These are phyloP conservation scores for Ivindomyrus marchei DNA, from an alignment of 2,113 vertebrate species.

Conservation along the genomic window DNA sequence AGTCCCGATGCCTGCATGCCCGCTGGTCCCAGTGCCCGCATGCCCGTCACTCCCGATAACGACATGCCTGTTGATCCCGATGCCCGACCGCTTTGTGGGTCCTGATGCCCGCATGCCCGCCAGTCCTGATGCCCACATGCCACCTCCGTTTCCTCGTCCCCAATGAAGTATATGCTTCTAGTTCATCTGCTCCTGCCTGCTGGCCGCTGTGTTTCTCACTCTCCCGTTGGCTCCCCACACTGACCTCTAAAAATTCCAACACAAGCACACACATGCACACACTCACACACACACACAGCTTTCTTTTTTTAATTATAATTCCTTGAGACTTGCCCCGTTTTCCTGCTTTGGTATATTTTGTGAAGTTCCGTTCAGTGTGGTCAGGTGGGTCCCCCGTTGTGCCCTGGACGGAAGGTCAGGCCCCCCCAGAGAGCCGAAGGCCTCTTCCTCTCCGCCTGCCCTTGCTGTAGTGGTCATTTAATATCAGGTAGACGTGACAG, in stretches of 20 bases:
- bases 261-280: not conserved
- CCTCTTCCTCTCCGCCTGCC: not conserved
- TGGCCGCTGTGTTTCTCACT: not conserved
- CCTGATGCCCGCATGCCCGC: not conserved
- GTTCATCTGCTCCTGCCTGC: not conserved
- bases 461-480: not conserved
- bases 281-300: not conserved
- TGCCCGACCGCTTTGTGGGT: not conserved
- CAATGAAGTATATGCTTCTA: not conserved
- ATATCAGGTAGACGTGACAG: not conserved
- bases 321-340: not conserved
- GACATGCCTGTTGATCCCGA: too few relatives aligned
- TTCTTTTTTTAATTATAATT: not conserved
- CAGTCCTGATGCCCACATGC: not conserved
- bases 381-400: not conserved
- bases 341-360: not conserved
- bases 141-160: not conserved
- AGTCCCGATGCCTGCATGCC: not conserved
- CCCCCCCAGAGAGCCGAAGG: not conserved
- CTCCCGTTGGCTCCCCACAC: not conserved
- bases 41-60: not conserved
- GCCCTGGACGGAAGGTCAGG: not conserved
- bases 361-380: not conserved
- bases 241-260: slow-evolving; percentile 6
- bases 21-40: not conserved